phyloP scores from a whole-genome alignment of 2,113 vertebrate species.

The Phalacrocorax pelagicus region DNA sequence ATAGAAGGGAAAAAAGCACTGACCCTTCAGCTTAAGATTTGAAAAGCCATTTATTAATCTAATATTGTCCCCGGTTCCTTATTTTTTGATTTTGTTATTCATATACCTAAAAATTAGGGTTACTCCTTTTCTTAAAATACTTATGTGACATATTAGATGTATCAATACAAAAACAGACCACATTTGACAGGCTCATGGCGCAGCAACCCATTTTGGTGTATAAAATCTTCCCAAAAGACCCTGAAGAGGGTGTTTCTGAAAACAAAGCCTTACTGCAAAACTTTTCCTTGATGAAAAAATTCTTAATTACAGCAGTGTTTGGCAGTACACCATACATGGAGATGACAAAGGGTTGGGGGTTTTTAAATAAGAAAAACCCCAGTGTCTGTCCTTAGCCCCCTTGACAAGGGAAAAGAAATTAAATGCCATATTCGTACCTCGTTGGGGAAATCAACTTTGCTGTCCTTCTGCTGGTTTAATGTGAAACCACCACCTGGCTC shows the following conservation, averaged over 20 bases:
- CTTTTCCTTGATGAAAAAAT: background rate
- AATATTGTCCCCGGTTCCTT: background rate
- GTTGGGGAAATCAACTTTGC: background rate
- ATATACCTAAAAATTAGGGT: background rate
- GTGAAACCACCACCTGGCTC: background rate
- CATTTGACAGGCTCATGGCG: background rate
- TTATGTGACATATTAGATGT: background rate
- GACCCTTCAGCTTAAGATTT: background rate
- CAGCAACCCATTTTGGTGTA: background rate
- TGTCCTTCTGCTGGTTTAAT: background rate
- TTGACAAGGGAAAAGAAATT: background rate
- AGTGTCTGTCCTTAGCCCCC: background rate
- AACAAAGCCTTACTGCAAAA: background rate
- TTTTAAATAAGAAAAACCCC: background rate
- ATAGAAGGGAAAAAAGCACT: background rate
- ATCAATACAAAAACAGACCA: background rate
- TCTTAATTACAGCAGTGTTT: background rate
- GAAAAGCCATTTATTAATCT: background rate
- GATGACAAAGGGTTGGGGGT: background rate
- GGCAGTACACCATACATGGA: background rate
- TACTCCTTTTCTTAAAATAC: too few relatives aligned
- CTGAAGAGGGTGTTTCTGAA: background rate
- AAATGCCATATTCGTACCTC: background rate
- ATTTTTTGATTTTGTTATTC: background rate
- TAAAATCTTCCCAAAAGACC: background rate